Evolutionary conservation across 2,113 vertebrate species (phyloP).

Genomic region (Labeo catla): DNA sequence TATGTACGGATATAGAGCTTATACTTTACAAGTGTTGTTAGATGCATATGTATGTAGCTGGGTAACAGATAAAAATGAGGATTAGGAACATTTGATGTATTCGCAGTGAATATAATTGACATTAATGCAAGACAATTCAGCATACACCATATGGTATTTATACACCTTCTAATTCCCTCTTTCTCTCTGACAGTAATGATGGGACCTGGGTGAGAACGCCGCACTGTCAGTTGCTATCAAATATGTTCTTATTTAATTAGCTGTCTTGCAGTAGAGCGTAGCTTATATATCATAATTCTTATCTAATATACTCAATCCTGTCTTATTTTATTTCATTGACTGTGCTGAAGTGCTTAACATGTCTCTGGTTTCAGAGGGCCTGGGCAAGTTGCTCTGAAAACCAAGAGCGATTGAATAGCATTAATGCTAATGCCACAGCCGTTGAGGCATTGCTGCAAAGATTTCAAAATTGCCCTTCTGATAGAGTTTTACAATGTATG

Average conservation of each 20-base stretch:
- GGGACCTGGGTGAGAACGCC: constrained; percentile 27
- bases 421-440: constrained; percentile 58
- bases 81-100: constrained; percentile 24
- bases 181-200: constrained; percentile 35
- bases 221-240: constrained; percentile 36
- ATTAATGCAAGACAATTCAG: constrained; percentile 46
- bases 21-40: not conserved
- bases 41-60: not conserved
- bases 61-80: constrained; percentile 19
- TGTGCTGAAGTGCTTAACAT: constrained; percentile 40
- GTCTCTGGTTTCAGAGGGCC: constrained; percentile 22
- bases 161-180: constrained; percentile 43
- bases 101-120: constrained; percentile 38
- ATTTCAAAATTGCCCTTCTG: constrained; percentile 69
- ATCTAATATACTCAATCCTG: constrained; percentile 18
- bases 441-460: constrained; percentile 57
- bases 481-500: constrained; percentile 67
- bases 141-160: constrained; percentile 45
- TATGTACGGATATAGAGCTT: not conserved
- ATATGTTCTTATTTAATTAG: constrained; percentile 37
- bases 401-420: constrained; percentile 46
- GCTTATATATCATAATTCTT: constrained; percentile 43
- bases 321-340: constrained; percentile 27
- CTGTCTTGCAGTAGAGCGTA: constrained; percentile 32
- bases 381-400: constrained; percentile 22